Evolutionary conservation across 1,140 invertebrate genomes (phyloP).

Genomic region (Nymphalis io): DNA sequence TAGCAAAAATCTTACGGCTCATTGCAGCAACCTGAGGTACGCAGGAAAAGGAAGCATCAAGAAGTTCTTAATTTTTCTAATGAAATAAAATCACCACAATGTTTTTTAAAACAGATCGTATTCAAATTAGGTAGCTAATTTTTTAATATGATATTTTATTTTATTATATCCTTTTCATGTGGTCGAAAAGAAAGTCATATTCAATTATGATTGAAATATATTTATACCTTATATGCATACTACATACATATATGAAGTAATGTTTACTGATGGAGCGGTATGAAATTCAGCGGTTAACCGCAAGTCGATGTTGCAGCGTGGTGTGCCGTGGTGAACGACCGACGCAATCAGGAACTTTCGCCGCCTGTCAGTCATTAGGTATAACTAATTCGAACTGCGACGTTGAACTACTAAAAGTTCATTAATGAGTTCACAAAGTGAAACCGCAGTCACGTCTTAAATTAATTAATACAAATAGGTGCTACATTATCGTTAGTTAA

Average conservation of each 20-base stretch:
- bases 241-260: background rate
- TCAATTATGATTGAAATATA: background rate
- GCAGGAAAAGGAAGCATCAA: no score
- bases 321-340: background rate
- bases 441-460: background rate
- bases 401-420: constrained; percentile 9
- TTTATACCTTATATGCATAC: background rate
- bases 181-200: background rate
- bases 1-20: no score
- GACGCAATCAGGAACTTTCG: constrained; percentile 7
- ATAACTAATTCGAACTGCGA: constrained; percentile 17
- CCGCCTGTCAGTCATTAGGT: constrained; percentile 30
- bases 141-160: no score
- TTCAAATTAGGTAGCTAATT: no score
- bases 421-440: constrained; percentile 16
- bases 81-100: no score
- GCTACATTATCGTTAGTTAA: background rate
- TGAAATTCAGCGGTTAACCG: background rate
- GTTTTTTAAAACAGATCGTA: no score
- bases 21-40: no score
- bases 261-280: background rate
- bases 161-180: no score
- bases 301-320: constrained; percentile 5
- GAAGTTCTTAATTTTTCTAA: no score
- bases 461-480: constrained; percentile 2